Percentiles rank a stretch among this genome's conserved stretches.
phyloP scores from a whole-genome alignment of 2,113 vertebrate genomes.

The Lucifuga dentata region DNA sequence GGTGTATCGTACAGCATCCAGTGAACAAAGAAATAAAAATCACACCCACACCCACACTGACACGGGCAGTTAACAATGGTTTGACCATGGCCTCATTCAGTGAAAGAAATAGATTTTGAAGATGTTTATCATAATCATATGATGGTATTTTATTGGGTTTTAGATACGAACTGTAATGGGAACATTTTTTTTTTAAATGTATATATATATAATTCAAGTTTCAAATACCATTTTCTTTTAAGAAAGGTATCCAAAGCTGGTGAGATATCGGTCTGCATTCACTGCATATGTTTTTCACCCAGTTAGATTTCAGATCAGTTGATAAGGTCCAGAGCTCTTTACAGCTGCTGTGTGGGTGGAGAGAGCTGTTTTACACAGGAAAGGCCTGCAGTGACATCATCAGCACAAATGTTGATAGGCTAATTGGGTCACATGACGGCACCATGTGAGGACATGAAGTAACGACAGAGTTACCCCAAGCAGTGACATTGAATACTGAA shows the following conservation, averaged over 20 bases:
- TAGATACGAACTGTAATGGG: no score
- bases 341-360: not conserved
- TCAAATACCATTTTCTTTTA: no score
- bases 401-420: constrained; percentile 1
- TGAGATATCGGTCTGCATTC: not conserved
- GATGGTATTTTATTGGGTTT: no score
- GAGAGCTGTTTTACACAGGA: constrained; percentile 40
- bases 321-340: not conserved
- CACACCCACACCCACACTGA: constrained; percentile 37
- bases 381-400: constrained; percentile 45
- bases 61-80: constrained; percentile 21
- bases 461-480: constrained; percentile 13
- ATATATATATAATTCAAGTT: no score
- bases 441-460: constrained; percentile 40
- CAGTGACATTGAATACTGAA: constrained; percentile 8
- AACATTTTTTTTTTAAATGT: no score
- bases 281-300: constrained; percentile 20
- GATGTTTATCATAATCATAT: no score
- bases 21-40: constrained; percentile 38
- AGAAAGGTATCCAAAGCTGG: no score
- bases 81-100: constrained; percentile 12
- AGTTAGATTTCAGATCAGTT: not conserved
- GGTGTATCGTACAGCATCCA: constrained; percentile 46
- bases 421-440: constrained; percentile 40
- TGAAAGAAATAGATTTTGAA: no score